Conservation (phyloP, 1,140 invertebrate genomes). For the Drosophila grimshawi region DNA sequence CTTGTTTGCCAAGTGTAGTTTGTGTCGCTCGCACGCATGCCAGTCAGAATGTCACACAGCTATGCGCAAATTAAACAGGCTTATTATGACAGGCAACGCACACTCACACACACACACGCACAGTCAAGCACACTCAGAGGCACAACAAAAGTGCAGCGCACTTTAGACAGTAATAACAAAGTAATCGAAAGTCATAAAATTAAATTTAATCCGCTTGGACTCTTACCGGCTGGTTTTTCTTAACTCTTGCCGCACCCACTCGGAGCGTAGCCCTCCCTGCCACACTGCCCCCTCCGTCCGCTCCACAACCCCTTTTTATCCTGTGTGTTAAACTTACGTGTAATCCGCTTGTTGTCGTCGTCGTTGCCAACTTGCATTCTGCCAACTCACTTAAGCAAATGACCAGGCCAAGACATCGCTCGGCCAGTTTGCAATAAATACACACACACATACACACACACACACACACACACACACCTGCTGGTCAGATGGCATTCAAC, state of each 20-base stretch:
- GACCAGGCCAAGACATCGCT: constrained; percentile 67
- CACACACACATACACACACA: constrained; percentile 19
- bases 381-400: constrained; percentile 80
- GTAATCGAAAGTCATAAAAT: constrained; percentile 67
- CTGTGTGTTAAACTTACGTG: constrained; percentile 36
- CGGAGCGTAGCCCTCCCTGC: not conserved
- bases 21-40: constrained; percentile 19
- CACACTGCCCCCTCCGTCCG: not conserved
- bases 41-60: constrained; percentile 55
- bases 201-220: constrained; percentile 72
- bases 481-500: constrained; percentile 65
- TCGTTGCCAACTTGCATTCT: constrained; percentile 51
- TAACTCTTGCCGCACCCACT: constrained; percentile 63
- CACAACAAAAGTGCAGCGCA: constrained; percentile 60
- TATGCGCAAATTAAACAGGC: constrained; percentile 61
- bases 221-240: constrained; percentile 29
- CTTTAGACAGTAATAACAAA: constrained; percentile 42
- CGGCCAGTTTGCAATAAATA: constrained; percentile 65
- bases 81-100: constrained; percentile 67
- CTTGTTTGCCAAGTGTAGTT: too few relatives aligned
- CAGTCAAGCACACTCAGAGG: not conserved
- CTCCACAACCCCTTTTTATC: constrained; percentile 18
- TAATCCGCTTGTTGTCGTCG: constrained; percentile 54
- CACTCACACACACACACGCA: constrained; percentile 7
- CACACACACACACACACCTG: constrained; percentile 19